A percentile compares a stretch with the other conserved stretches of the same genome.
Conservation (phyloP, 2,888 invertebrate species). For the Euplexia lucipara region DNA sequence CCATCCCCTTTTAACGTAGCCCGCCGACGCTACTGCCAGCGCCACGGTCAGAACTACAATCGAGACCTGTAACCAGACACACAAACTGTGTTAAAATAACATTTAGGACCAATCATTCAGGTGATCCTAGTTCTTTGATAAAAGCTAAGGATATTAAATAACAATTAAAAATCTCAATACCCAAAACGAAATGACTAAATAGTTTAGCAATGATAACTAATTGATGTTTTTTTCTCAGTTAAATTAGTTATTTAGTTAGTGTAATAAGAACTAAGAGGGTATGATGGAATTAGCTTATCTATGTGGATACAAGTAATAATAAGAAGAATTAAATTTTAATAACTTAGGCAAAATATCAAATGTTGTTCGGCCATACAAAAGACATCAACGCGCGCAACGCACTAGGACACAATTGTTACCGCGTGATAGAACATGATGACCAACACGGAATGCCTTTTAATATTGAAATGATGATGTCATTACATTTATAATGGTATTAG, state of each 20-base stretch:
- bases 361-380: slow-evolving; percentile 11
- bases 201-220: no score
- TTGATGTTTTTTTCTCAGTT: no score
- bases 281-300: no score
- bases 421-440: no score
- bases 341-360: background rate
- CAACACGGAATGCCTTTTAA: background rate
- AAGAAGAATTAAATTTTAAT: no score
- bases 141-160: no score
- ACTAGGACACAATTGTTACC: accelerated
- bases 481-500: background rate
- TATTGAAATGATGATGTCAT: background rate
- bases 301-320: no score
- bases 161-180: no score
- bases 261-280: no score
- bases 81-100: background rate
- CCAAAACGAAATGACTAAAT: no score
- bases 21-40: slow-evolving; percentile 73
- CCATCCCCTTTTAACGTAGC: slow-evolving; percentile 69
- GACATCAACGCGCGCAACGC: slow-evolving; percentile 27
- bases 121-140: background rate
- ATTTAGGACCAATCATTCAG: background rate
- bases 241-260: no score
- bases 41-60: slow-evolving; percentile 66
- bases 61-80: slow-evolving; percentile 52